These are phyloP conservation scores for Lasioglossum leucozonium DNA, from an alignment of 2,888 invertebrate species.

Conservation along the genomic window DNA sequence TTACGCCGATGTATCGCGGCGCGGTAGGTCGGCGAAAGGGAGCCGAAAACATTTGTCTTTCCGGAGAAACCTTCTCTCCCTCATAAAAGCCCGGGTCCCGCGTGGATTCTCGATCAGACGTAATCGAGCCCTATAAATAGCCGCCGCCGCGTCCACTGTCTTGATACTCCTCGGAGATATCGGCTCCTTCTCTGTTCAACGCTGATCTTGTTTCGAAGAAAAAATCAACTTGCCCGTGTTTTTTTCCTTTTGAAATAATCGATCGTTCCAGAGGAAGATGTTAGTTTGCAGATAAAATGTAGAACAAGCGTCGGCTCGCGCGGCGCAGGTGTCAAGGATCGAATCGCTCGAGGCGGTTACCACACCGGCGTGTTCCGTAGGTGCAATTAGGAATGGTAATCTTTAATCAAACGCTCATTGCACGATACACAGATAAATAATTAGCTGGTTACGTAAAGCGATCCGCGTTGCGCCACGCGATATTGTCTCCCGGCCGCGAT, in stretches of 20 bases:
- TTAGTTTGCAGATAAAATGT: not conserved
- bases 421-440: slow-evolving; percentile 50
- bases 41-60: slow-evolving; percentile 37
- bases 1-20: not conserved
- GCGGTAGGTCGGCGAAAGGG: not conserved
- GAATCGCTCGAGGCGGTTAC: not conserved
- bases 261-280: not conserved
- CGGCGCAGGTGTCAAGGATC: slow-evolving; percentile 6
- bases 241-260: no score
- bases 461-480: slow-evolving; percentile 48
- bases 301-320: not conserved
- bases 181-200: slow-evolving; percentile 56
- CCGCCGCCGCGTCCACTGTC: slow-evolving; percentile 68
- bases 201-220: not conserved
- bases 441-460: slow-evolving; percentile 52
- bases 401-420: slow-evolving; percentile 38
- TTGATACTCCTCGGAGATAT: slow-evolving; percentile 75
- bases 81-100: slow-evolving; percentile 37
- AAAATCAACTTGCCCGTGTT: not conserved
- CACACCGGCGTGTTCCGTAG: not conserved
- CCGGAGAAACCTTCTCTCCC: slow-evolving; percentile 27
- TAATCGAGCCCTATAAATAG: slow-evolving; percentile 83
- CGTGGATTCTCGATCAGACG: slow-evolving; percentile 73
- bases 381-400: slow-evolving; percentile 38
- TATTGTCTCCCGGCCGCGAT: slow-evolving; percentile 53